A percentile compares a stretch with the other conserved stretches of the same genome.
Evolutionary conservation across 2,113 vertebrate genomes (phyloP).

Genomic region (Puntigrus tetrazona): DNA sequence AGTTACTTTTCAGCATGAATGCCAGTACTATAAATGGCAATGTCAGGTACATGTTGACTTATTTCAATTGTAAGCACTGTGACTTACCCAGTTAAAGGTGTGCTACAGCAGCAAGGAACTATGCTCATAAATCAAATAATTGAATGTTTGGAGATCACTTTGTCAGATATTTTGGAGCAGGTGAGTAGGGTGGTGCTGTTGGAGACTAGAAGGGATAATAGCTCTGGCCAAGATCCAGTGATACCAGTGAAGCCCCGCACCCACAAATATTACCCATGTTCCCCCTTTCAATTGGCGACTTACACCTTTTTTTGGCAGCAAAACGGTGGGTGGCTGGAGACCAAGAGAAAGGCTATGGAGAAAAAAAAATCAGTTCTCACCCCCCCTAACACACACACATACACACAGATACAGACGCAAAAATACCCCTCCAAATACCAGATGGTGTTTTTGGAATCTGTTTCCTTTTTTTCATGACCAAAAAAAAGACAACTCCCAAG

Average conservation of each 20-base stretch:
- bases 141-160: conserved; percentile 49
- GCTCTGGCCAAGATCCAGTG: conserved; percentile 60
- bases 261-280: conserved; percentile 56
- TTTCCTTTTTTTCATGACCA: conserved; percentile 82
- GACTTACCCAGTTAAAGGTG: not conserved
- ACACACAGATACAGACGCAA: conserved; percentile 54
- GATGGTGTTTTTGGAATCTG: conserved; percentile 96
- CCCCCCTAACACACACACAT: conserved; percentile 70
- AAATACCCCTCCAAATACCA: conserved; percentile 84
- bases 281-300: conserved; percentile 80
- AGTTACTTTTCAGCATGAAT: not conserved
- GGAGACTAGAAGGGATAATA: conserved; percentile 59
- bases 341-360: conserved; percentile 88
- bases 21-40: not conserved
- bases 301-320: conserved; percentile 96
- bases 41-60: conserved; percentile 2
- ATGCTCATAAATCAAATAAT: conserved; percentile 21
- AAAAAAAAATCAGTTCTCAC: conserved; percentile 85
- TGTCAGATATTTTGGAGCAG: conserved; percentile 44
- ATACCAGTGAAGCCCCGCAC: conserved; percentile 55
- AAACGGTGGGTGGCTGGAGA: conserved; percentile 86
- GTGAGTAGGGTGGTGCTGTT: conserved; percentile 45
- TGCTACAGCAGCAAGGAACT: not conserved
- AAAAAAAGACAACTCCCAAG: conserved; percentile 54
- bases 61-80: not conserved